A percentile compares a stretch with the other conserved stretches of the same genome.
Conservation (phyloP, 2,888 invertebrate species). For the Physocephala rufipes region DNA sequence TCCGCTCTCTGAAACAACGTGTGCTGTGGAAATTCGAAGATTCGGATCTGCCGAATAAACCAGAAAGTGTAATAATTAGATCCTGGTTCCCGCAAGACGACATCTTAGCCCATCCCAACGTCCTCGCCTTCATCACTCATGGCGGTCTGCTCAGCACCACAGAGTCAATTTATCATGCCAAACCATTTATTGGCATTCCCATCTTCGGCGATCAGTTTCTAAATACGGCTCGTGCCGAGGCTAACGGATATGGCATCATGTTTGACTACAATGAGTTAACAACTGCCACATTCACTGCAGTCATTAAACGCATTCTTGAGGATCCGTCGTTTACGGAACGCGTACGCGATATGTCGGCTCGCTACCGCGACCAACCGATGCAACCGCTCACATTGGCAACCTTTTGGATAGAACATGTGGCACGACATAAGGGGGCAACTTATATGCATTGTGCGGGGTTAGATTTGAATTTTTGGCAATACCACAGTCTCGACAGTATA, state of each 20-base stretch:
- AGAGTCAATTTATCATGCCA: constrained; percentile 67
- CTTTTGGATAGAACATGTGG: constrained; percentile 62
- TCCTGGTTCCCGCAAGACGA: constrained; percentile 67
- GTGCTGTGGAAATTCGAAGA: constrained; percentile 67
- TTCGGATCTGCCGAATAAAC: constrained; percentile 54
- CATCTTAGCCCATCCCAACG: constrained; percentile 66
- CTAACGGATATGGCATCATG: constrained; percentile 63
- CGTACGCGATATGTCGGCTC: constrained; percentile 51
- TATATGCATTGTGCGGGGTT: constrained; percentile 59
- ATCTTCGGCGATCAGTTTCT: constrained; percentile 68
- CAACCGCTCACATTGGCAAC: constrained; percentile 56
- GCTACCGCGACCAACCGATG: constrained; percentile 59
- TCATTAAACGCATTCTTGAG: constrained; percentile 49
- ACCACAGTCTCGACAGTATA: constrained; percentile 59
- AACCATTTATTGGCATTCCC: constrained; percentile 68
- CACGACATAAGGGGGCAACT: constrained; percentile 60
- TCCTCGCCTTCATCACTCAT: constrained; percentile 67
- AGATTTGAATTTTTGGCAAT: constrained; percentile 57
- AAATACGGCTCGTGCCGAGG: constrained; percentile 66
- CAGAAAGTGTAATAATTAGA: constrained; percentile 60
- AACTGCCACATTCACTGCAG: constrained; percentile 51
- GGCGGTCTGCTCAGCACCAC: constrained; percentile 68
- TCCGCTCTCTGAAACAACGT: constrained; percentile 59
- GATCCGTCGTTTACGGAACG: constrained; percentile 48
- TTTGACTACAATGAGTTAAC: constrained; percentile 60